phyloP scores from a whole-genome alignment of 2,797 vertebrate genomes.

The Chelon auratus region DNA sequence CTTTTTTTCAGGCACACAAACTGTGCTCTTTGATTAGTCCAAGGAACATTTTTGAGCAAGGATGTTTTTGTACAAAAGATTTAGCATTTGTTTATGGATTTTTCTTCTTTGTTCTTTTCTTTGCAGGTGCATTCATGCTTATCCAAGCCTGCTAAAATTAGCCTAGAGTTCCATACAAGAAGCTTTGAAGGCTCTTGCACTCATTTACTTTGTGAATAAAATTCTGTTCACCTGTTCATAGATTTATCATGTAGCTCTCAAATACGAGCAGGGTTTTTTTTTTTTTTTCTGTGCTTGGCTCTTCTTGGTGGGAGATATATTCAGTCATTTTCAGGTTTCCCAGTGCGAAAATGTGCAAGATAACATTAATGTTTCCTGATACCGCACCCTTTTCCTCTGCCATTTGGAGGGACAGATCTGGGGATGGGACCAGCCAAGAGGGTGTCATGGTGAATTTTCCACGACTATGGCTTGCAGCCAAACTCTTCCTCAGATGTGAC shows the following conservation, averaged over 20 bases:
- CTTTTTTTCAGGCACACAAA: slow-evolving; percentile 23
- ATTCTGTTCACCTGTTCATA: slow-evolving; percentile 62
- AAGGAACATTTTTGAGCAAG: slow-evolving; percentile 50
- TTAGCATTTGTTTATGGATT: slow-evolving; percentile 73
- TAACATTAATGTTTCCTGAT: slow-evolving; percentile 61
- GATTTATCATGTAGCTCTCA: slow-evolving; percentile 66
- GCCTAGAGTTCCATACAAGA: slow-evolving; percentile 55
- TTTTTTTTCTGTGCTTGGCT: slow-evolving; percentile 32
- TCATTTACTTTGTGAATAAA: slow-evolving; percentile 63
- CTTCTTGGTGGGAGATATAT: slow-evolving; percentile 24
- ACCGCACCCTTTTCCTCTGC: slow-evolving; percentile 20
- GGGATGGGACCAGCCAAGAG: slow-evolving; percentile 63
- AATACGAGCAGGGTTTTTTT: slow-evolving; percentile 45
- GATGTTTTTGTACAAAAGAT: slow-evolving; percentile 67
- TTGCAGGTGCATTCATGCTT: slow-evolving; percentile 42
- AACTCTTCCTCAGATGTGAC: slow-evolving; percentile 73
- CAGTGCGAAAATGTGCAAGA: slow-evolving; percentile 44
- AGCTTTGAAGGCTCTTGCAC: slow-evolving; percentile 57
- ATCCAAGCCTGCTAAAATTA: slow-evolving; percentile 59
- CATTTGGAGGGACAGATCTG: slow-evolving; percentile 60
- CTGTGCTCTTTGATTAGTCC: slow-evolving; percentile 61
- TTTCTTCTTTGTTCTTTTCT: slow-evolving; percentile 45
- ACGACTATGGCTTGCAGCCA: slow-evolving; percentile 68
- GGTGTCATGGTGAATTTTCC: slow-evolving; percentile 71
- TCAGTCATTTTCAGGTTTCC: slow-evolving; percentile 51